A percentile compares a stretch with the other conserved stretches of the same genome.
These are phyloP conservation scores for Acrocyrtus sp. DNA, from an alignment of 2,888 invertebrate species.

Conservation along the genomic window DNA sequence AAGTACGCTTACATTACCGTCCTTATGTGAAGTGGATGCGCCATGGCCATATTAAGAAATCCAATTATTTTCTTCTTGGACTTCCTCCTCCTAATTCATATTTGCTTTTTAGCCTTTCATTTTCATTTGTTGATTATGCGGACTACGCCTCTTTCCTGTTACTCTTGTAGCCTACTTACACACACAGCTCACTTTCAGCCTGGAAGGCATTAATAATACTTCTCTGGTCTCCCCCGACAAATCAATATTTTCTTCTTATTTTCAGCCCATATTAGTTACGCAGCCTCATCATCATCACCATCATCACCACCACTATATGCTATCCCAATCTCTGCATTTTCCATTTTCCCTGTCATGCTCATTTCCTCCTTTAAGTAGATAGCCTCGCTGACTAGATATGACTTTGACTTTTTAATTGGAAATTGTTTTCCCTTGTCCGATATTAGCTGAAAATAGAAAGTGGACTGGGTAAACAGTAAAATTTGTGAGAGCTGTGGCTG, in stretches of 20 bases:
- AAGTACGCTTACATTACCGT: not conserved
- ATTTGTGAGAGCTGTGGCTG: no score
- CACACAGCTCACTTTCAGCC: conserved; percentile 22
- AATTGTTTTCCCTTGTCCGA: conserved; percentile 9
- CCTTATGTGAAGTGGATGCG: no score
- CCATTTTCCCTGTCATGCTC: conserved; percentile 5
- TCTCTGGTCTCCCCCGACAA: no score
- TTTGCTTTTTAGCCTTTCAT: not conserved
- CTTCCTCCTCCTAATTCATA: conserved; percentile 1
- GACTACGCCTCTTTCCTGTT: no score
- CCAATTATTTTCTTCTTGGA: conserved; percentile 13
- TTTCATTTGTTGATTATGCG: conserved; percentile 18
- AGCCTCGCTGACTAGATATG: not conserved
- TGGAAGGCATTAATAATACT: conserved; percentile 40
- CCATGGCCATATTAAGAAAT: conserved; percentile 40
- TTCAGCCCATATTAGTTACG: no score
- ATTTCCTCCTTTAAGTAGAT: conserved; percentile 2
- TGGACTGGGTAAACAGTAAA: not conserved
- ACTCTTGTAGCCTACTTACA: no score
- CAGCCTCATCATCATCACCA: no score
- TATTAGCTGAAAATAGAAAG: conserved; percentile 19
- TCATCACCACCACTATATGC: no score
- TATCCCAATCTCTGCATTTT: no score
- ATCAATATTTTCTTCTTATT: no score
- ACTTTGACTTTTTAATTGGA: conserved; percentile 36